A percentile compares a stretch with the other conserved stretches of the same genome.
These are phyloP conservation scores for Papilio helenus DNA, from an alignment of 1,140 invertebrate species.

Conservation along the genomic window DNA sequence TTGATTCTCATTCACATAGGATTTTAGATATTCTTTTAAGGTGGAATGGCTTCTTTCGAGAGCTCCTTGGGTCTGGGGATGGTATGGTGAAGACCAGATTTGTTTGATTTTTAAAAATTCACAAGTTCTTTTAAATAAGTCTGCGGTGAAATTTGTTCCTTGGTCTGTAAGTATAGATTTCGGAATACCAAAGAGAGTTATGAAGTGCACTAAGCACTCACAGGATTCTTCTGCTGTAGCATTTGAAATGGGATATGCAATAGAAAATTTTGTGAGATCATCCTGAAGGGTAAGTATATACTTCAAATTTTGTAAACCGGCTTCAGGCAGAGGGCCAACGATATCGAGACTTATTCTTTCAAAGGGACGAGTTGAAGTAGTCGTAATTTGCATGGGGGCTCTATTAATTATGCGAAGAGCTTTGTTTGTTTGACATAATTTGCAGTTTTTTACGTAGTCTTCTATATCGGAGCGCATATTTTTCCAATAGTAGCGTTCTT, in stretches of 20 bases:
- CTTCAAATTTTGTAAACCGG: constrained; percentile 16
- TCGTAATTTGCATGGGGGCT: constrained; percentile 41
- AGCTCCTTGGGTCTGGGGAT: constrained; percentile 37
- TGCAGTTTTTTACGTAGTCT: constrained; percentile 43
- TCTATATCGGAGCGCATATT: constrained; percentile 41
- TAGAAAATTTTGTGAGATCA: constrained; percentile 31
- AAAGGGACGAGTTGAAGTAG: constrained; percentile 42
- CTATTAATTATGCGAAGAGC: constrained; percentile 39
- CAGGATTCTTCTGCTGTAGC: constrained; percentile 6
- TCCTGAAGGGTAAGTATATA: constrained; percentile 35
- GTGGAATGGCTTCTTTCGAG: constrained; percentile 37
- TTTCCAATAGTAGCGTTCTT: constrained; percentile 42
- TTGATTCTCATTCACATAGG: constrained; percentile 36
- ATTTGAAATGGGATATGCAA: constrained; percentile 11
- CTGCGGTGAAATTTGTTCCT: constrained; percentile 39
- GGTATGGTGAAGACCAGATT: constrained; percentile 38
- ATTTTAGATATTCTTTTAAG: constrained; percentile 40
- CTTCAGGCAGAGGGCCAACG: constrained; percentile 44
- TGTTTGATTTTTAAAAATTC: constrained; percentile 41
- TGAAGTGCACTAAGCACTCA: constrained; percentile 24
- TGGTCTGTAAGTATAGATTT: constrained; percentile 28
- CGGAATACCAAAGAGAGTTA: constrained; percentile 23
- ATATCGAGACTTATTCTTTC: constrained; percentile 42
- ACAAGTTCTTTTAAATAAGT: constrained; percentile 39
- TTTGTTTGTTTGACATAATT: constrained; percentile 41